Evolutionary conservation across 2,113 vertebrate species (phyloP).

Genomic region (Perca fluviatilis): DNA sequence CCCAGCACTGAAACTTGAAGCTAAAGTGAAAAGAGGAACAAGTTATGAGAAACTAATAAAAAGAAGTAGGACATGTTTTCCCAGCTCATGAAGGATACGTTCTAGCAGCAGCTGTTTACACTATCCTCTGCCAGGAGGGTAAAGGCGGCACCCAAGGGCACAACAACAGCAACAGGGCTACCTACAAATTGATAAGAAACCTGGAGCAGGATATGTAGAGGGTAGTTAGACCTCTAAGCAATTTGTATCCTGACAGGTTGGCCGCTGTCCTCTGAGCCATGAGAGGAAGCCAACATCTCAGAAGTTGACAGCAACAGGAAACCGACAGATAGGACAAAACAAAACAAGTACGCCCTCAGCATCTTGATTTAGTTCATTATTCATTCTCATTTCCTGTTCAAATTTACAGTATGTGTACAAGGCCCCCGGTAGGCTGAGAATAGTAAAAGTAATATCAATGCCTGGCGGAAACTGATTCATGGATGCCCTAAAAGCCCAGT

Average conservation of each 20-base stretch:
- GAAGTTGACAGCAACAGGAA: constrained; percentile 68
- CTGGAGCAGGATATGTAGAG: constrained; percentile 26
- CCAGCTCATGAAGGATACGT: not conserved
- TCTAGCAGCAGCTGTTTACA: not conserved
- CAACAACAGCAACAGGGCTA: not conserved
- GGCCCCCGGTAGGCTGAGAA: not conserved
- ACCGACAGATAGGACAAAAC: constrained; percentile 49
- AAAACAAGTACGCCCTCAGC: constrained; percentile 21
- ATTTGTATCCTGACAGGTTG: constrained; percentile 49
- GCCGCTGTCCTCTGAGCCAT: constrained; percentile 36
- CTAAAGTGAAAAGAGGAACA: not conserved
- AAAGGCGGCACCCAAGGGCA: not conserved
- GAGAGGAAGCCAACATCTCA: constrained; percentile 61
- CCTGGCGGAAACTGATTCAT: not conserved
- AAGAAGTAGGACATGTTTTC: constrained; percentile 14
- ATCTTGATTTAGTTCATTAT: constrained; percentile 37
- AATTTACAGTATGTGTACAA: not conserved
- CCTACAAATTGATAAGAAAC: not conserved
- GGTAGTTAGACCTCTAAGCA: constrained; percentile 11
- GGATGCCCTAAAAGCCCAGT: not conserved
- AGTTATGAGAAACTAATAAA: not conserved
- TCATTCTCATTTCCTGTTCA: constrained; percentile 35
- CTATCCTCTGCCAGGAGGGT: not conserved
- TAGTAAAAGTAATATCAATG: not conserved
- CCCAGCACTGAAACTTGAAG: not conserved